A percentile compares a stretch with the other conserved stretches of the same genome.
Conservation (phyloP, 2,888 invertebrate species). For the Chironomus riparius region DNA sequence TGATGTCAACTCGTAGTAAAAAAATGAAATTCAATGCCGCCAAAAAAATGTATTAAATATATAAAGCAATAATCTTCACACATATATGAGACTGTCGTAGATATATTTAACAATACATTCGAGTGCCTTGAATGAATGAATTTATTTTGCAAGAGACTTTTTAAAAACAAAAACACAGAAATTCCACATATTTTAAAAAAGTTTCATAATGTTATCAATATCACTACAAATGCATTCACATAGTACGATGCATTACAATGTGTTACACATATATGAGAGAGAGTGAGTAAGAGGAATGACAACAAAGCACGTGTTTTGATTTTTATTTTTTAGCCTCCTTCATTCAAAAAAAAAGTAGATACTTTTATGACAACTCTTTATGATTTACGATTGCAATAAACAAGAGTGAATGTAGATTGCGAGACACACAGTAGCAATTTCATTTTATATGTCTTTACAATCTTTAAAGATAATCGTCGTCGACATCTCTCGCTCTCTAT, state of each 20-base stretch:
- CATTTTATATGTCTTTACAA: no score
- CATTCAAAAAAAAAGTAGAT: not conserved
- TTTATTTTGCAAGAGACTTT: not conserved
- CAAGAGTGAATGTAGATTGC: not conserved
- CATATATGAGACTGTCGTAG: not conserved
- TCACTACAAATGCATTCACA: not conserved
- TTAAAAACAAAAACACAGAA: not conserved
- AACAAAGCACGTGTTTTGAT: not conserved
- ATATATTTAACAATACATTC: not conserved
- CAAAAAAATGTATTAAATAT: not conserved
- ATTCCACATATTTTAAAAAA: no score
- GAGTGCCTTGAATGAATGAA: not conserved
- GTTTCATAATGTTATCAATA: no score
- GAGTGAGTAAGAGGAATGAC: not conserved
- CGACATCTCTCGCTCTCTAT: no score
- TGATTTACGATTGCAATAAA: not conserved
- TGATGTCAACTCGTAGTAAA: not conserved
- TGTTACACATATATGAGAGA: not conserved
- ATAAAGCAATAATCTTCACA: no score
- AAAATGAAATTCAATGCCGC: not conserved
- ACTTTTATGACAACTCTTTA: not conserved
- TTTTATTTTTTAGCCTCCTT: not conserved
- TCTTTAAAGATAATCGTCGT: no score
- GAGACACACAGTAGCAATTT: no score
- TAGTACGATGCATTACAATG: not conserved